Base-by-base conservation (phyloP, 2,797 vertebrate genomes). In the Epinephelus coioides region DNA sequence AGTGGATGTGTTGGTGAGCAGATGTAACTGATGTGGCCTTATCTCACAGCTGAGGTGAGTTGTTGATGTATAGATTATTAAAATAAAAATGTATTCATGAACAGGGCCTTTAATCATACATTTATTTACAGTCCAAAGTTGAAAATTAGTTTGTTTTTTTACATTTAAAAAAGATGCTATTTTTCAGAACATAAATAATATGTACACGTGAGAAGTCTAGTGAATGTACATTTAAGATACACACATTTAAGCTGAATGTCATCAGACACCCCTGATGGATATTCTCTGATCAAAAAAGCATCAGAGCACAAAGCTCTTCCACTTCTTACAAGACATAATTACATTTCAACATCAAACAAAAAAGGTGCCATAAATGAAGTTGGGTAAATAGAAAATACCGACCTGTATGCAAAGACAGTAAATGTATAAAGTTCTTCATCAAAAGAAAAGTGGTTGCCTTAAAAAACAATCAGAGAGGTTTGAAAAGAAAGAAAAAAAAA, bases 301-400 rank as follows among this genome's bases (percentile, higher is more conserved):
- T 82, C 73, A 73, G 40, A 69, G 47, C 49, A 59, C 50, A n/a
- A 38, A 72, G 50, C 43, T 60, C 54, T 27, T 69, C 7, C 61
- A n/a, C 59, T 54, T 30, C 17, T 64, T 23, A 50, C 21, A 47
- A 61, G 11, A n/a, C 75, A 67, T 70, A 87, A 82, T 86, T 84
- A 85, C 60, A 78, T 83, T 93, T 82, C 46, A 72, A 84, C 81
- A 85, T 92, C 86, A 91, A 91, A 90, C 89, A 83, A 71, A 77
- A 43, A 78, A 14, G 3, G 40, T 38, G 63, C 30, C 44, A 40
- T 6, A 86, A 78, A 82, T 76, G 56, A 83, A 64, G 57, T 13
- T 79, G 40, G 25, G 57, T 62, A 65, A 86, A 91, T 17, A 61
- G 17, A 62, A 81, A 84, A 66, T 62, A 73, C 50, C 73, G 38